Evolutionary conservation across 2,797 vertebrate genomes (phyloP).

Genomic region (Etheostoma nigrum): DNA sequence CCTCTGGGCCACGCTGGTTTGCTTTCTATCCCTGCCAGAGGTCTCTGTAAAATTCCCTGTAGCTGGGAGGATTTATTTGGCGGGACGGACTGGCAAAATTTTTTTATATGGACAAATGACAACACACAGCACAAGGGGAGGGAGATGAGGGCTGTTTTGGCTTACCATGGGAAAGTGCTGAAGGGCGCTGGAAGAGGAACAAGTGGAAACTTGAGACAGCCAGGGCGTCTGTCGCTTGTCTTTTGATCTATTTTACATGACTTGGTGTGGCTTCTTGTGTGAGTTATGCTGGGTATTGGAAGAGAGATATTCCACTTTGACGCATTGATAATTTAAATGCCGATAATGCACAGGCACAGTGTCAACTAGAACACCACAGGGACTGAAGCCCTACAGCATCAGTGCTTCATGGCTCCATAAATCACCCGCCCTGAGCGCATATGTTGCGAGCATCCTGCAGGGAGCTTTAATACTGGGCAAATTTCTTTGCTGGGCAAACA

Average conservation of each 20-base stretch:
- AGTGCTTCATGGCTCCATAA: conserved; percentile 9
- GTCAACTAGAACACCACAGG: conserved; percentile 23
- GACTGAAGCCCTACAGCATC: conserved; percentile 26
- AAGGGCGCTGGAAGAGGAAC: conserved; percentile 23
- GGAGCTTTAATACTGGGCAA: conserved; percentile 12
- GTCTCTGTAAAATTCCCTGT: conserved; percentile 11
- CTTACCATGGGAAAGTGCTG: conserved; percentile 34
- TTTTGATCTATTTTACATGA: conserved; percentile 58
- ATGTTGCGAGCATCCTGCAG: conserved; percentile 14
- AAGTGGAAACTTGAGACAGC: conserved; percentile 18
- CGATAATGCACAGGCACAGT: neutral
- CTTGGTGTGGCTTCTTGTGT: conserved; percentile 10
- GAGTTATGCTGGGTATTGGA: conserved; percentile 40
- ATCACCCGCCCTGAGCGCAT: neutral
- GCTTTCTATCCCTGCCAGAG: neutral
- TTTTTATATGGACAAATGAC: conserved; percentile 28
- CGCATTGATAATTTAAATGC: conserved; percentile 27
- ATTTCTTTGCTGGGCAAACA: conserved; percentile 9
- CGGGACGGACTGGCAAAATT: neutral
- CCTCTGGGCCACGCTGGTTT: neutral
- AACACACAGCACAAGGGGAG: neutral
- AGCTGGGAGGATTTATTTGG: conserved; percentile 22
- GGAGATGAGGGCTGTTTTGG: neutral
- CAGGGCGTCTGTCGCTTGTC: conserved; percentile 17
- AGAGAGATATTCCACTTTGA: conserved; percentile 14